Percentiles rank a stretch among this genome's conserved stretches.
Conservation (phyloP, 2,113 vertebrate species). For the Panurus biarmicus region DNA sequence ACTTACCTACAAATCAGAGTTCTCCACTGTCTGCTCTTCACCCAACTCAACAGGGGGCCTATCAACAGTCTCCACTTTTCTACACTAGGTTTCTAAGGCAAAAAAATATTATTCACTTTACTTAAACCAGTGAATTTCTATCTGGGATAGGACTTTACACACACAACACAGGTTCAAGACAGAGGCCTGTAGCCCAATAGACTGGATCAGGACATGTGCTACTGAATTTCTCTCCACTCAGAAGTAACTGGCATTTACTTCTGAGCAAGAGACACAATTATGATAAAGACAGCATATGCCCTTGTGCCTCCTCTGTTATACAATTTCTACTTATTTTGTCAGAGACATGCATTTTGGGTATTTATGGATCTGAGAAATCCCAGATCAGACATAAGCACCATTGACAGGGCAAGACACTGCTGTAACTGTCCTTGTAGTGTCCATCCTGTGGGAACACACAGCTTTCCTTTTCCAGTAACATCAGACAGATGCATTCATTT, state of each 20-base stretch:
- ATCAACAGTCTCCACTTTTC: not conserved
- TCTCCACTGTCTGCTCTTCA: not conserved
- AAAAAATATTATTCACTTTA: not conserved
- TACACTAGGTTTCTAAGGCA: not conserved
- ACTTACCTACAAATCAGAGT: not conserved
- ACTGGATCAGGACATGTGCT: rapidly evolving
- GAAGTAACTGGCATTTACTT: not conserved
- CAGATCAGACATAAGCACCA: not conserved
- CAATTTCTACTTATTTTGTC: not conserved
- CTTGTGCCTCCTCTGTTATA: not conserved
- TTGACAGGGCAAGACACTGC: not conserved
- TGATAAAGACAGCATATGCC: not conserved
- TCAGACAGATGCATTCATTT: not conserved
- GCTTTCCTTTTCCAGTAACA: not conserved
- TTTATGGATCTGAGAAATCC: not conserved
- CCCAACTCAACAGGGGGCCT: not conserved
- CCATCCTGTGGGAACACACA: not conserved
- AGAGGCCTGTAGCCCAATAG: not conserved
- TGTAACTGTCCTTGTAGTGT: not conserved
- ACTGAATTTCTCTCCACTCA: not conserved
- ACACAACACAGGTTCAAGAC: not conserved
- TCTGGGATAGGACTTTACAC: not conserved
- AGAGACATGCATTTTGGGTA: not conserved
- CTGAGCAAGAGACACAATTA: not conserved
- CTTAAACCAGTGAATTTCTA: not conserved